Conservation (phyloP, 2,797 vertebrate genomes). For the Acomys russatus region DNA sequence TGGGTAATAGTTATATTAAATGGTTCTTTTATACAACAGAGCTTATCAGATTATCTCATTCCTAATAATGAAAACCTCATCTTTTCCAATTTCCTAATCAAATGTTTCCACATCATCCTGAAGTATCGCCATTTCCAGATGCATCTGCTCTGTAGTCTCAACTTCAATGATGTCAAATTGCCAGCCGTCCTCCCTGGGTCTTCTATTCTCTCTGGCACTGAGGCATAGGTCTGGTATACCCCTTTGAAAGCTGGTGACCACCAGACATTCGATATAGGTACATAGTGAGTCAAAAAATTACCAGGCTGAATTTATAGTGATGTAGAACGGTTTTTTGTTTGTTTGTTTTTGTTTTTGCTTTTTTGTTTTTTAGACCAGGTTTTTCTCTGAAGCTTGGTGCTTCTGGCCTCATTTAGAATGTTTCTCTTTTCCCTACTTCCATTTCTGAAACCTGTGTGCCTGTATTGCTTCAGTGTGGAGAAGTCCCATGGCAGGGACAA, state of each 20-base stretch:
- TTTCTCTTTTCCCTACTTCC: slow-evolving; percentile 18
- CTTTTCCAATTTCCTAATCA: slow-evolving; percentile 89
- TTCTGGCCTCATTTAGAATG: background rate
- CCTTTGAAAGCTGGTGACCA: slow-evolving; percentile 86
- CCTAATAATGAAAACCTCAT: slow-evolving; percentile 88
- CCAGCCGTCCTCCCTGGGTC: slow-evolving; percentile 85
- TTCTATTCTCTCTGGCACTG: slow-evolving; percentile 85
- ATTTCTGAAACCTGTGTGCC: background rate
- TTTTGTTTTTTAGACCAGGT: slow-evolving; percentile 79
- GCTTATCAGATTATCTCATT: slow-evolving; percentile 84
- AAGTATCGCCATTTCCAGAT: slow-evolving; percentile 86
- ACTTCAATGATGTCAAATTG: slow-evolving; percentile 88
- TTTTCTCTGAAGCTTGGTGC: slow-evolving; percentile 65
- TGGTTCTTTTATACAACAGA: slow-evolving; percentile 86
- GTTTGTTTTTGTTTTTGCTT: too few relatives aligned
- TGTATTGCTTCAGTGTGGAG: background rate
- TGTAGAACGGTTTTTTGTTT: background rate
- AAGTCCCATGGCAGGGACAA: background rate
- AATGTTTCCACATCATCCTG: slow-evolving; percentile 86
- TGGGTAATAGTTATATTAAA: slow-evolving; percentile 85
- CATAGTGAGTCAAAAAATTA: slow-evolving; percentile 87
- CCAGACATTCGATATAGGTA: slow-evolving; percentile 86
- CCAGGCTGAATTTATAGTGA: slow-evolving; percentile 75
- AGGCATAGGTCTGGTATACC: slow-evolving; percentile 80
- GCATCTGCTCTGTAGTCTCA: slow-evolving; percentile 84